Conservation (phyloP, 2,888 invertebrate genomes). For the Polydrusus cervinus region DNA sequence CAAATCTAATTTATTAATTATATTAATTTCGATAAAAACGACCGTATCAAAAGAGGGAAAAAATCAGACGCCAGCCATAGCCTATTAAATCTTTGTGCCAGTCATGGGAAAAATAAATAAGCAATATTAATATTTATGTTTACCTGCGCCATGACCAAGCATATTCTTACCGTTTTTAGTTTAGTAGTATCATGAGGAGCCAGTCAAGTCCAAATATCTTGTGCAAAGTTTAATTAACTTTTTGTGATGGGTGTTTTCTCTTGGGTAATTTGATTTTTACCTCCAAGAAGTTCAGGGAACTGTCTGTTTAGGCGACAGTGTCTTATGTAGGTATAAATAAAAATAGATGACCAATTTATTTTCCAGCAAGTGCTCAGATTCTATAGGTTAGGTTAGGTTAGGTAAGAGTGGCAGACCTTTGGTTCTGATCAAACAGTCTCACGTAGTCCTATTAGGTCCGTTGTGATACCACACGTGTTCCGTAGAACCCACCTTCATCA, state of each 20-base stretch:
- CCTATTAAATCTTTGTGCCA: slow-evolving; percentile 50
- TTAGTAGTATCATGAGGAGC: slow-evolving; percentile 52
- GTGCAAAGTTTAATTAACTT: slow-evolving; percentile 49
- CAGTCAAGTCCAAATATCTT: slow-evolving; percentile 33
- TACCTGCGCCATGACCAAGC: slow-evolving; percentile 55
- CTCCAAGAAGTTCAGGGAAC: background rate
- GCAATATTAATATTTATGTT: slow-evolving; percentile 56
- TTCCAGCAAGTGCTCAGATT: no score
- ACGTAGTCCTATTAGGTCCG: no score
- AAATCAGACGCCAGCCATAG: slow-evolving; percentile 44
- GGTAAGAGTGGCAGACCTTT: no score
- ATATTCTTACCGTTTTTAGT: slow-evolving; percentile 49
- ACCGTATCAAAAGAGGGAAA: slow-evolving; percentile 26
- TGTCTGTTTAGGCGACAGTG: background rate
- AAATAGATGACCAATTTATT: no score
- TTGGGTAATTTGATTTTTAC: slow-evolving; percentile 5
- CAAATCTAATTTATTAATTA: slow-evolving; percentile 13
- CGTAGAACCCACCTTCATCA: no score
- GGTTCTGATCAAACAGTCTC: no score
- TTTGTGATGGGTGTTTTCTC: background rate
- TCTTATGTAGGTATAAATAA: background rate
- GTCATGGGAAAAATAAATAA: slow-evolving; percentile 53
- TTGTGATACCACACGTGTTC: no score
- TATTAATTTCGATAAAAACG: slow-evolving; percentile 19
- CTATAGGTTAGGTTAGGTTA: no score